Percentiles rank a stretch among this genome's conserved stretches.
These are phyloP conservation scores for Cetonia aurata DNA, from an alignment of 2,888 invertebrate species.

Conservation along the genomic window DNA sequence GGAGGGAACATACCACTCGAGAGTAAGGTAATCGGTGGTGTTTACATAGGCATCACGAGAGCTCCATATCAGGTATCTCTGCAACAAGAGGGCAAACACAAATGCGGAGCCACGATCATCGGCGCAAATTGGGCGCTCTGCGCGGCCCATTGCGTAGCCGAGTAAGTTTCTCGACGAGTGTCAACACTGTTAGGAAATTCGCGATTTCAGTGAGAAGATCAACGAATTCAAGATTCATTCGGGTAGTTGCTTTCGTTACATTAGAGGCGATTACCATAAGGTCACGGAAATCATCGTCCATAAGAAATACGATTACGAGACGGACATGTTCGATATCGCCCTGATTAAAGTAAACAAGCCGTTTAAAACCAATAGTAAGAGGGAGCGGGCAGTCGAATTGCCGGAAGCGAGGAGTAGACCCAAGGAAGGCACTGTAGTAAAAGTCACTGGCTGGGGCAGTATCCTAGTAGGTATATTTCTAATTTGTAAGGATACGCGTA, in stretches of 20 bases:
- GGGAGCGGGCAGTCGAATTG: neutral
- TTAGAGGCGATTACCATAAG: neutral
- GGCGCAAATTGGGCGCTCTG: neutral
- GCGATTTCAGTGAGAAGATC: too few species aligned
- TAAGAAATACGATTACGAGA: neutral
- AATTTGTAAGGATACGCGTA: too few species aligned
- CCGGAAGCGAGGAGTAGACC: neutral
- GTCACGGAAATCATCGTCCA: neutral
- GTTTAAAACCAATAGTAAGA: neutral
- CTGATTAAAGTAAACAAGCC: neutral
- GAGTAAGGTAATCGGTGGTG: too few species aligned
- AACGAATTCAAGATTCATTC: neutral
- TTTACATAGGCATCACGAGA: too few species aligned
- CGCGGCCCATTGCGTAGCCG: conserved; percentile 1
- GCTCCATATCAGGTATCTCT: too few species aligned
- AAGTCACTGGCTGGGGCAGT: too few species aligned
- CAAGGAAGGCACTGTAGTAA: too few species aligned
- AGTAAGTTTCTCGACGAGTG: too few species aligned
- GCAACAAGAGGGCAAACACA: too few species aligned
- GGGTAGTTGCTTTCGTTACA: neutral
- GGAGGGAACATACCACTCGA: too few species aligned
- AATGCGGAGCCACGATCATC: neutral
- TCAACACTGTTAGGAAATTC: too few species aligned
- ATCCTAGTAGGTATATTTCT: neutral
- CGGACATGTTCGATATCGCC: neutral